Evolutionary conservation across 2,797 vertebrate species (phyloP), one percentile per base, ranked within the genome.

Genomic region (Trachurus trachurus): DNA sequence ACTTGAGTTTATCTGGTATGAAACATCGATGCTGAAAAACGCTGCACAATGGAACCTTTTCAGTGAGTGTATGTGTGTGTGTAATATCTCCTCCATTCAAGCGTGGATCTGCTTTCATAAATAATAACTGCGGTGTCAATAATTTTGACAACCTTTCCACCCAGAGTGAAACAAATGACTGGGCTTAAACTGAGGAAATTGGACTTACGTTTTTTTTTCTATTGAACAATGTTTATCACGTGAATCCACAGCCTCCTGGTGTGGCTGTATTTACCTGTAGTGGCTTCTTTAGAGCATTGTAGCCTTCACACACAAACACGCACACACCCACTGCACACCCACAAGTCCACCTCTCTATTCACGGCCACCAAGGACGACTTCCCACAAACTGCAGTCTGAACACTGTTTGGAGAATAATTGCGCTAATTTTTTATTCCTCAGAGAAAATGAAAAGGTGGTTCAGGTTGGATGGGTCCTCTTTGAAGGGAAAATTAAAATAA

Each of bases 121-220:
- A 83, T 80, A 77, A 84, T 74, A 86, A 85, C 78, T 61, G 68
- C 0, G n/a, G 58, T 56, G 78, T 75, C 80, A 80, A 82, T 86
- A 74, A 57, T 34, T 52, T 19, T 78, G 71, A 86, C 74, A 89
- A 67, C 39, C 58, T 78, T 80, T 78, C 77, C 42, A 64, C 61
- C 63, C 17, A 29, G 60, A 71, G 58, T 53, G 42, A 82, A 82
- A 82, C 50, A 75, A 73, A 88, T 53, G 78, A 74, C n/a, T 7
- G 22, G 11, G 60, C 29, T 54, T 45, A 73, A 49, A 76, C 4
- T 11, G 40, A 22, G 57, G 44, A 50, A 82, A 71, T 50, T 42
- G 54, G 10, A 65, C 61, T 49, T 4, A 11, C 29, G 69, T 2
- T 42, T 56, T 2, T 42, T 56, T 59, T 26, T 26, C 22, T 12